Base-by-base conservation (phyloP, 2,888 invertebrate genomes). In the Gnatocerus cornutus region DNA sequence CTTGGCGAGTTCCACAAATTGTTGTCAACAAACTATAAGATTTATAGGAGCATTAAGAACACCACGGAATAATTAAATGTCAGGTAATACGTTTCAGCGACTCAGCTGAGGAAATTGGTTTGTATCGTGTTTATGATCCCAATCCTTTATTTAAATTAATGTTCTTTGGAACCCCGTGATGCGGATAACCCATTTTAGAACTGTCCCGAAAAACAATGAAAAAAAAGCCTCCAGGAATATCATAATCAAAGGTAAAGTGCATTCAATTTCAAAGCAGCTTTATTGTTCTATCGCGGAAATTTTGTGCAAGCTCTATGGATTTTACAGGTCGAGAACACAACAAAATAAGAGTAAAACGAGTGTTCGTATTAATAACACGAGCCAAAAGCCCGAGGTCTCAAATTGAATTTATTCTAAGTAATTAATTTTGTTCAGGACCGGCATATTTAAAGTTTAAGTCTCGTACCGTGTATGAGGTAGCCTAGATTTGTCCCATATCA, bases 401-500 rank as follows among this genome's bases (percentile, higher is more conserved):
- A 46, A 21, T 43, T 41, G n/a, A 43, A 16, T 41, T 43, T 21
- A 12, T 29, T 1, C n/a, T 14, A 41, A 12, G 7, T 39, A 62
- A 62, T 62, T 62, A 62, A 62, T 39, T 62, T 39, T 27, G 30
- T 58, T 41, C 29, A 43, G 29, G 2, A 50, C 4, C 29, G 12
- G 43, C 41, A 10, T 41, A 16, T 10, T 29, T 45, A n/a, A 6
- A 7, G 7, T 6, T 9, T 41, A 50, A 52, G 52, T 39, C 12
- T 21, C 41, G 21, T 52, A 21, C 5, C 13, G 10, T 56, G 50
- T 41, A 16, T 65, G 29, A 59, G 50, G 52, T 59, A 67, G 65
- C 2, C 39, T 43, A 56, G 45, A 50, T 43, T 67, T 59, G 66
- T 59, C 66, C 66, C 59, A 52, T 59, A 67, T 67, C 59, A 67